Percentiles rank a stretch among this genome's conserved stretches.
Conservation (phyloP, 2,888 invertebrate genomes). For the Leptopilina drosophilae region DNA sequence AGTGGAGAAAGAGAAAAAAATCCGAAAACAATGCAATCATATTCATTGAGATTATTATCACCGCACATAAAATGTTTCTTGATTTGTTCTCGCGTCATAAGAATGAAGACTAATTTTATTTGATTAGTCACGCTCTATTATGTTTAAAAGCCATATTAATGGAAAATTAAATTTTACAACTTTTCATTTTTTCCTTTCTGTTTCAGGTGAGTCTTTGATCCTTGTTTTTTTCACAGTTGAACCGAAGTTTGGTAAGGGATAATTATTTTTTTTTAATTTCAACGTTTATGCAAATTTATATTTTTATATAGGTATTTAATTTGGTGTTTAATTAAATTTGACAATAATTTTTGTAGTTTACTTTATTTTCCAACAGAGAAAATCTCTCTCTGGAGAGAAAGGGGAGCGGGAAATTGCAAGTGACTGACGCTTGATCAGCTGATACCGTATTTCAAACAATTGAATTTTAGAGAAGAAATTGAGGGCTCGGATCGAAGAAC, state of each 20-base stretch:
- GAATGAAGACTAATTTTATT: background rate
- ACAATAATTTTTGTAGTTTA: no score
- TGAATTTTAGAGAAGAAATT: no score
- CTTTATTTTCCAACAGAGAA: no score
- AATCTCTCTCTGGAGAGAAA: no score
- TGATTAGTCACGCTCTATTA: constrained; percentile 9
- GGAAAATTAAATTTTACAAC: background rate
- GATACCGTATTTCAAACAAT: no score
- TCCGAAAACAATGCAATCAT: background rate
- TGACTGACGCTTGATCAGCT: no score
- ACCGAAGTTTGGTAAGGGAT: background rate
- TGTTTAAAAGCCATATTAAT: background rate
- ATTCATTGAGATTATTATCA: background rate
- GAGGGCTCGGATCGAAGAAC: no score
- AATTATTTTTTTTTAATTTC: no score
- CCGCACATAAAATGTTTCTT: background rate
- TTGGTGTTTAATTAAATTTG: no score
- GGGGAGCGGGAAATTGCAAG: no score
- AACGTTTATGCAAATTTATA: no score
- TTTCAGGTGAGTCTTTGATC: constrained; percentile 3
- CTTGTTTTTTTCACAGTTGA: background rate
- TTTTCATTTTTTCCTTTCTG: background rate
- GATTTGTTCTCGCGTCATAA: background rate
- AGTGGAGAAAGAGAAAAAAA: background rate
- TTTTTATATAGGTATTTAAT: no score